These are phyloP conservation scores for Perccottus glenii DNA, from an alignment of 2,113 vertebrate species.

Conservation along the genomic window DNA sequence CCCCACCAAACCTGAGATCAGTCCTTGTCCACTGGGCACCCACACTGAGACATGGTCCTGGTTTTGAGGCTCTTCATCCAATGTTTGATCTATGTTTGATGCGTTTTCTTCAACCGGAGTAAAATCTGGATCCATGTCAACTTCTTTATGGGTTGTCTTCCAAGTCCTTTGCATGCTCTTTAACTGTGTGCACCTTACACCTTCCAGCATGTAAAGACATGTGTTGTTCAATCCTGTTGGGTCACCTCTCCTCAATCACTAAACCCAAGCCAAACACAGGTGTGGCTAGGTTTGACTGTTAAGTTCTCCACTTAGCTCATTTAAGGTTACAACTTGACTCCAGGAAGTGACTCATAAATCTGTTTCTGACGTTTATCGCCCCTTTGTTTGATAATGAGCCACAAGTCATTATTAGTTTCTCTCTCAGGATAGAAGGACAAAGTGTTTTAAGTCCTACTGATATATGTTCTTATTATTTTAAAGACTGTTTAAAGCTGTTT, in stretches of 20 bases:
- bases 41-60: conserved; percentile 53
- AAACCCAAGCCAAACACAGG: neutral
- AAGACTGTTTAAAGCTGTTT: too few relatives aligned
- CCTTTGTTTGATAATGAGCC: neutral
- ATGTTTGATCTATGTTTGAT: neutral
- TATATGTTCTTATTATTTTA: too few relatives aligned
- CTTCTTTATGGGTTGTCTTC: neutral
- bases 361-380: conserved; percentile 17
- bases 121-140: neutral
- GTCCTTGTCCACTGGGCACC: conserved; percentile 78
- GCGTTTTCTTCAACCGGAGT: neutral
- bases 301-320: neutral
- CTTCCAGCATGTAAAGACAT: neutral
- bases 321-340: neutral
- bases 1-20: conserved; percentile 88
- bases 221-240: neutral
- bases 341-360: conserved; percentile 12
- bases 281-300: neutral
- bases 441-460: neutral
- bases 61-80: neutral
- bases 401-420: neutral
- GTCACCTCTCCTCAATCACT: neutral
- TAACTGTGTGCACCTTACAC: too few relatives aligned
- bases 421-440: neutral
- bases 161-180: too few relatives aligned